These are phyloP conservation scores for Trachelipus rathkii DNA, from an alignment of 1,140 invertebrate species.

Conservation along the genomic window DNA sequence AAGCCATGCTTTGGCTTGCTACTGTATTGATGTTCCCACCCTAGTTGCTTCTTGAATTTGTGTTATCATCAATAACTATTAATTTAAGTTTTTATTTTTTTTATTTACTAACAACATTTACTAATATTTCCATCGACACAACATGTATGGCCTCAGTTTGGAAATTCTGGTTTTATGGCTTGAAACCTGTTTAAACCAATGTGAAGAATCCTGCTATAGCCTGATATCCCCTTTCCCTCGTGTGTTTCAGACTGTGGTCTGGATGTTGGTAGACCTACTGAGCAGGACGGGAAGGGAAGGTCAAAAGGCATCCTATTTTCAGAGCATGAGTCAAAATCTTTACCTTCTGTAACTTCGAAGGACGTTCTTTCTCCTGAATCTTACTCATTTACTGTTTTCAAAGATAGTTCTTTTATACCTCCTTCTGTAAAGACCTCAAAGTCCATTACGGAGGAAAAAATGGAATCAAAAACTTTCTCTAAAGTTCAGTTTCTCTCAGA, in stretches of 20 bases:
- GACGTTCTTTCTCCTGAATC: slow-evolving; percentile 26
- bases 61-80: slow-evolving; percentile 2
- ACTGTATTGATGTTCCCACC: slow-evolving; percentile 29
- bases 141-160: background rate
- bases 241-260: slow-evolving; percentile 45
- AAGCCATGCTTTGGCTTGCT: slow-evolving; percentile 46
- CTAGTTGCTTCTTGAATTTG: background rate
- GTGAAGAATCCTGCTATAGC: background rate
- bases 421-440: slow-evolving; percentile 3
- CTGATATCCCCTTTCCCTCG: slow-evolving; percentile 27
- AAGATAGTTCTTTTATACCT: background rate
- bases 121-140: background rate
- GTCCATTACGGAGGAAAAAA: slow-evolving; percentile 14
- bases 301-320: slow-evolving; percentile 43
- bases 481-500: background rate
- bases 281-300: slow-evolving; percentile 38
- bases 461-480: slow-evolving; percentile 16
- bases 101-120: slow-evolving; percentile 4
- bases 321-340: slow-evolving; percentile 37
- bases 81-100: background rate
- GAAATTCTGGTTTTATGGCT: background rate
- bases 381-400: slow-evolving; percentile 16
- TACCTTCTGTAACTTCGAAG: background rate
- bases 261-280: slow-evolving; percentile 39
- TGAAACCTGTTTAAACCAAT: background rate